A percentile compares a stretch with the other conserved stretches of the same genome.
phyloP scores from a whole-genome alignment of 2,113 vertebrate species.

The Verasper variegatus region DNA sequence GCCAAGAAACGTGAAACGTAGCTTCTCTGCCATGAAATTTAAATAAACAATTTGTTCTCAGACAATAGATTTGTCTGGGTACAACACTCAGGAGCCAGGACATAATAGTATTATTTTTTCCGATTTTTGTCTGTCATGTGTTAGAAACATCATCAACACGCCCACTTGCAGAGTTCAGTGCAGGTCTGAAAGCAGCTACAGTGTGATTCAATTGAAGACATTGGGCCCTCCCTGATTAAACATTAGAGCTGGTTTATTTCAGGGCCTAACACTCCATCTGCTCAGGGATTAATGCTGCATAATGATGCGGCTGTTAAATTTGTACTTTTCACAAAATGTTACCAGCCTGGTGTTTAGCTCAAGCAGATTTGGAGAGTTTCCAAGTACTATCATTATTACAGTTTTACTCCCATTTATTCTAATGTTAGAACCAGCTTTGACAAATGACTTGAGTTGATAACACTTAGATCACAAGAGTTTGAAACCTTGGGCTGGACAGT shows the following conservation, averaged over 20 bases:
- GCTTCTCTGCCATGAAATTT: too few species aligned
- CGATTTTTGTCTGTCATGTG: too few species aligned
- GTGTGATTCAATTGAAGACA: constrained; percentile 44
- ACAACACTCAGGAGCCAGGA: too few species aligned
- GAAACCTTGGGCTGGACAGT: too few species aligned
- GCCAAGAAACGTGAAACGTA: too few species aligned
- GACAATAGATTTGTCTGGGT: too few species aligned
- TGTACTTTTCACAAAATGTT: constrained; percentile 46
- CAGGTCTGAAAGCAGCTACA: too few species aligned
- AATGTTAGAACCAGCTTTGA: neutral
- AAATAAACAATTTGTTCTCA: too few species aligned
- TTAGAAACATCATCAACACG: too few species aligned
- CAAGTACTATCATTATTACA: neutral
- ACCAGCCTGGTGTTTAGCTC: neutral
- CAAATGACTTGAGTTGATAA: neutral
- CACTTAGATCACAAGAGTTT: neutral
- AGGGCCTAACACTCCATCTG: constrained; percentile 66
- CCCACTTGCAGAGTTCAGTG: too few species aligned
- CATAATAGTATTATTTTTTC: too few species aligned
- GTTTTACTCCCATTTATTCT: neutral
- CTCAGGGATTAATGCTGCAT: constrained; percentile 49
- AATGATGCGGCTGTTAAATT: constrained; percentile 54
- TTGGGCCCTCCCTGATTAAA: constrained; percentile 57
- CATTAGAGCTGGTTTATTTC: constrained; percentile 59
- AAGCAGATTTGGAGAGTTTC: neutral